Conservation (phyloP, 2,797 vertebrate genomes). For the Gouania willdenowi region DNA sequence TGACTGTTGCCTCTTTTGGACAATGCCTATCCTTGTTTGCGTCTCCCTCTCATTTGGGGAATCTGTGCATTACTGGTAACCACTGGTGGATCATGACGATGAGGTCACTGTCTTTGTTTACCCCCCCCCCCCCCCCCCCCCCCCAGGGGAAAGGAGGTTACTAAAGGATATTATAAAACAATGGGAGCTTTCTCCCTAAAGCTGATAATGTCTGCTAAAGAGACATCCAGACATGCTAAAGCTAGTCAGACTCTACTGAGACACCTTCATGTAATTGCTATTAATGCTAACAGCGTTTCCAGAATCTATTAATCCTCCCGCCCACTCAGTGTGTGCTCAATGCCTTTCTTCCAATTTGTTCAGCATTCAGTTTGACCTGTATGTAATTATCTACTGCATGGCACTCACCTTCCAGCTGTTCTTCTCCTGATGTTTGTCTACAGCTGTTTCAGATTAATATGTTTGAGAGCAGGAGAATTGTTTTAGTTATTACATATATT, state of each 20-base stretch:
- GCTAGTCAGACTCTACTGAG: slow-evolving; percentile 36
- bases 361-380: slow-evolving; percentile 3
- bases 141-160: neutral
- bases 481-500: too few relatives aligned
- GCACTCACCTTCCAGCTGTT: too few relatives aligned
- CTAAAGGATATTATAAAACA: slow-evolving; percentile 40
- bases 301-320: neutral
- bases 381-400: slow-evolving; percentile 4
- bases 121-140: slow-evolving; percentile 36
- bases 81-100: slow-evolving; percentile 60
- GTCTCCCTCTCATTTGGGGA: slow-evolving; percentile 68
- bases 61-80: slow-evolving; percentile 76
- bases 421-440: too few relatives aligned
- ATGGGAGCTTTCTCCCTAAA: slow-evolving; percentile 58
- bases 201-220: slow-evolving; percentile 25
- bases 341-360: neutral
- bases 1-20: slow-evolving; percentile 63
- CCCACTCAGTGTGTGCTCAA: slow-evolving; percentile 7
- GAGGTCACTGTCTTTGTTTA: slow-evolving; percentile 71
- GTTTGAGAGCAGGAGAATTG: too few relatives aligned
- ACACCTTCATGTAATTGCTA: slow-evolving; percentile 17
- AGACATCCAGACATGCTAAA: slow-evolving; percentile 26
- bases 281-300: slow-evolving; percentile 15
- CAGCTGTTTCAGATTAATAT: too few relatives aligned
- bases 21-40: slow-evolving; percentile 76